Base-by-base conservation (phyloP, 2,797 vertebrate species). In the Darevskia mixta region DNA sequence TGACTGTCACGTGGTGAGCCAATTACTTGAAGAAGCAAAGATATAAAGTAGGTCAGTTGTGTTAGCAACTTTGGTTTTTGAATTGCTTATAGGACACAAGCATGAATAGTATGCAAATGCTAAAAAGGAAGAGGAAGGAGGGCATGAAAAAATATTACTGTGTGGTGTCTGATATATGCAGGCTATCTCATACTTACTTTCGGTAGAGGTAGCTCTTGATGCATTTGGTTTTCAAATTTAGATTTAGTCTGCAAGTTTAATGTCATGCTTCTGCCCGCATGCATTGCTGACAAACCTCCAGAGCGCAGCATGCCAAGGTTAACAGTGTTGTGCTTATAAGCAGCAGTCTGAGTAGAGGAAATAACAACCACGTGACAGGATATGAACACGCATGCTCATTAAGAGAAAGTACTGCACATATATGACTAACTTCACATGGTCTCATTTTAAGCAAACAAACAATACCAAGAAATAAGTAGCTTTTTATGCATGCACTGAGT, bases 281-380 rank as follows among this genome's bases (percentile, higher is more conserved):
- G 98, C 98, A 98, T 98, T 97, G 98, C 98, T 98, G 98, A 98
- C 97, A 98, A 98, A 97, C 98, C 98, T 98, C 98, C 98, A 98
- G 98, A 98, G 98, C 98, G 99, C 98, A 99, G 98, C 98, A 99
- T 99, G 98, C 98, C 98, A 98, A 99, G 98, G 98, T 98, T 99
- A 98, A 99, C 98, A 98, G 98, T 99, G 98, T 99, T 98, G 99
- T 99, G 99, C 98, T 99, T 99, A 98, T 99, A 98, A 98, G 98
- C 98, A 98, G 98, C 98, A 97, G 98, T 99, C 99, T 99, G 98
- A 99, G 98, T 99, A 98, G 98, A 99, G 98, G 98, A 99, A 98
- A 99, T 98, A 98, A 99, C 97, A 98, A 99, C 97, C 98, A 99
- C 97, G 98, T 98, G 98, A 99, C 98, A 99, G 97, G 98, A 75